Base-by-base conservation (phyloP, 2,797 vertebrate species). In the Adelosebastes latens region DNA sequence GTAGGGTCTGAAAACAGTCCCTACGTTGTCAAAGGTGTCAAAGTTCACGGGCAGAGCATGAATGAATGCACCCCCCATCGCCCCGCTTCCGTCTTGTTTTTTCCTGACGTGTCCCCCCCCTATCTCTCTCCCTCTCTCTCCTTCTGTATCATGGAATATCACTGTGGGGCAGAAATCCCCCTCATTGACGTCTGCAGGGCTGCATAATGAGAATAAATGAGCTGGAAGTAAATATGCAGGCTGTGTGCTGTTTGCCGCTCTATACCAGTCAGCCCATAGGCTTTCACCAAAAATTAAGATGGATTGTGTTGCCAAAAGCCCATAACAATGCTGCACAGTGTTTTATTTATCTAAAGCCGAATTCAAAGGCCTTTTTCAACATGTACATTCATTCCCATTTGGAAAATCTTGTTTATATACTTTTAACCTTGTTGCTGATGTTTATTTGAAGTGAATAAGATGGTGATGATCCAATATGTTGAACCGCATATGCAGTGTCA, bases 121-220 rank as follows among this genome's bases (percentile, higher is more conserved):
- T 8, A 16, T 27, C 67, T 32, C 80, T 79, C 74, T 71, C 67
- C 8, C 69, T 79, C 73, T 68, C 87, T 39, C 86, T 80, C 83
- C 67, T 58, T 88, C 77, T 82, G 73, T 91, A 84, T 83, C 87
- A 53, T 72, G 83, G 91, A 92, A 82, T 87, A 93, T 95, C 93
- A 92, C 93, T 88, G 84, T 91, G 92, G 91, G 92, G 90, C 92
- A 94, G 92, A 94, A 94, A 93, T 91, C 88, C 90, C 36, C 93
- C 90, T 93, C 91, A 92, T 90, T 94, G 94, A 95, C 80, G 91
- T 95, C 92, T 91, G 85, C 80, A 82, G 87, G 74, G 91, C 94
- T 94, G 93, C 91, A 95, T 96, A 96, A 96, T 96, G 95, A 95
- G 94, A 96, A 96, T 95, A 96, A 96, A 96, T 96, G 94, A 95